Evolutionary conservation across 2,113 vertebrate species (phyloP), one percentile per base, ranked within the genome.

Genomic region (Protobothrops mucrosquamatus): DNA sequence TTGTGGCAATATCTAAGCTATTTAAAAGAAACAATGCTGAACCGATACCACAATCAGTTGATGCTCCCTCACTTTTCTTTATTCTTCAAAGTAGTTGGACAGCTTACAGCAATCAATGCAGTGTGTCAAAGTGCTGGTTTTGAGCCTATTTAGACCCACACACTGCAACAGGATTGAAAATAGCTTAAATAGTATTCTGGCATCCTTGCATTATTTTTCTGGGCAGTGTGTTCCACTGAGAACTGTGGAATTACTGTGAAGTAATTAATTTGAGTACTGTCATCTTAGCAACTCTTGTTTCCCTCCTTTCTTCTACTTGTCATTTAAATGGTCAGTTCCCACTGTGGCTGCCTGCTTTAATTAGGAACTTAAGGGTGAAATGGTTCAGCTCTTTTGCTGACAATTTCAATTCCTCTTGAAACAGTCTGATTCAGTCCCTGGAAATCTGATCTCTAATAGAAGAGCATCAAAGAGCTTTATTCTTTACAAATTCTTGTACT

Each of bases 361-460:
- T 96, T 95, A 95, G 89, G 87, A 94, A 93, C 93, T 94, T 92
- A 95, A 97, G 95, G 64, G 94, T 95, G 95, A 96, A 88, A 93
- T 95, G 94, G 93, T 97, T 97, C 93, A 95, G 91, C 89, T 95
- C 94, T 95, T 96, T 95, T 1, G 0, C 92, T 95, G 95, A 96
- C 96, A 95, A 93, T 96, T 96, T 96, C 95, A 95, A 89, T 97
- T 97, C 94, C 85, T 93, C 93, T 96, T 96, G 93, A 96, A 96
- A 95, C 3, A 22, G 26, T 95, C 94, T 94, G 95, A 96, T 95
- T 96, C 96, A 95, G 3, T 26, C 26, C 15, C 74, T 94, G 93
- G 89, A 95, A 96, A 95, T 95, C 95, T 97, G 96, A 97, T 95
- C 93, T 92, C 52, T 52, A 56, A 0, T 90, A 89, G 94, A 92